These are phyloP conservation scores for Stegophylla sp. DNA, from an alignment of 2,888 invertebrate species.

Conservation along the genomic window DNA sequence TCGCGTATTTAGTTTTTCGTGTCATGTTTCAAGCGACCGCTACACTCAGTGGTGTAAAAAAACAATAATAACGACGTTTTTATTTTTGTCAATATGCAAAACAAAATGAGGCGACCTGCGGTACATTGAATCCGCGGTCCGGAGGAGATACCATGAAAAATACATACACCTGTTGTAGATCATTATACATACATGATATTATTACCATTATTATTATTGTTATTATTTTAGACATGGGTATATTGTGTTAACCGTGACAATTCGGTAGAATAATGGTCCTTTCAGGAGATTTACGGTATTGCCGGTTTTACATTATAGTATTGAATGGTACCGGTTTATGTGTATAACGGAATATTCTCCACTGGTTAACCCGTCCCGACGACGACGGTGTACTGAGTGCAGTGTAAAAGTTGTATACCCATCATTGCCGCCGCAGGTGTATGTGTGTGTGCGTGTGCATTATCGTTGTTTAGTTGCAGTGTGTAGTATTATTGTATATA, in stretches of 20 bases:
- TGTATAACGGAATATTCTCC: conserved; percentile 47
- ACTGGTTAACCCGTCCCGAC: conserved; percentile 14
- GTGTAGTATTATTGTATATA: neutral
- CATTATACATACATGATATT: conserved; percentile 22
- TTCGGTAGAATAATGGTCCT: conserved; percentile 48
- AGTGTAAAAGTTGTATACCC: neutral
- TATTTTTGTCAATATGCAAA: neutral
- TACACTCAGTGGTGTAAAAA: neutral
- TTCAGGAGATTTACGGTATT: conserved; percentile 47
- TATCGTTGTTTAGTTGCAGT: neutral
- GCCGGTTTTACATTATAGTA: conserved; percentile 5
- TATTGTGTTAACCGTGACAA: conserved; percentile 48
- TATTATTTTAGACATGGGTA: neutral
- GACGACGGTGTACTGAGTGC: neutral
- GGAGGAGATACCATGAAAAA: neutral
- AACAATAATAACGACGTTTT: neutral
- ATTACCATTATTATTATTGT: neutral
- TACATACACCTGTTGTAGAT: neutral
- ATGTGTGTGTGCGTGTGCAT: too few relatives aligned
- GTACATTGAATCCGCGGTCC: too few relatives aligned
- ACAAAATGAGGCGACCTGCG: neutral
- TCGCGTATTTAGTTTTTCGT: too few relatives aligned
- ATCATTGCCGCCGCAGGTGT: too few relatives aligned
- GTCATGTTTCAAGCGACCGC: too few relatives aligned
- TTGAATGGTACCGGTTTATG: conserved; percentile 41